Conservation (phyloP, 2,797 vertebrate species). For the Apogon hyalosoma region DNA sequence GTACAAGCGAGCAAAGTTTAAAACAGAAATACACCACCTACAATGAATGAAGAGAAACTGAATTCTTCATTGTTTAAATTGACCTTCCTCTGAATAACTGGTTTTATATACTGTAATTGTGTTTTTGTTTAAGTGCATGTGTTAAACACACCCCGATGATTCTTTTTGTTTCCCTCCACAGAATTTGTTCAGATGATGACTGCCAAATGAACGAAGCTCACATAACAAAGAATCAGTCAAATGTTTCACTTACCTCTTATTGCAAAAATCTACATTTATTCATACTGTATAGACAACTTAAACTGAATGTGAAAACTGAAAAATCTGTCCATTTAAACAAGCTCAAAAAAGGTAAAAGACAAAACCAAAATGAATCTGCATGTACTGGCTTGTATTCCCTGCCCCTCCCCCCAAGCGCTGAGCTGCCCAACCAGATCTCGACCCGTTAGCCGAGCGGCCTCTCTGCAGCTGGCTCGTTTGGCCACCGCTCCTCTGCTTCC, state of each 20-base stretch:
- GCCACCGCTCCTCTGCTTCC: slow-evolving; percentile 77
- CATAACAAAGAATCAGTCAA: slow-evolving; percentile 91
- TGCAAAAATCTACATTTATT: slow-evolving; percentile 99
- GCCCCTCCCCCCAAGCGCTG: slow-evolving; percentile 49
- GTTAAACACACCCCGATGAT: neutral
- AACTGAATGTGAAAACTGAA: slow-evolving; percentile 94
- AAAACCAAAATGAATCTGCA: slow-evolving; percentile 87
- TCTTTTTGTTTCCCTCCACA: slow-evolving; percentile 31
- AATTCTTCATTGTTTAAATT: too few relatives aligned
- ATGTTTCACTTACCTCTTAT: slow-evolving; percentile 99
- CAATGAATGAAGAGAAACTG: too few relatives aligned
- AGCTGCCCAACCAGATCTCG: slow-evolving; percentile 74
- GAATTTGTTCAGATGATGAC: slow-evolving; percentile 99
- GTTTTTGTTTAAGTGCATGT: neutral
- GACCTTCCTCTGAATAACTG: too few relatives aligned
- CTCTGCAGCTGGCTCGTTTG: slow-evolving; percentile 55
- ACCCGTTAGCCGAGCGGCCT: slow-evolving; percentile 81
- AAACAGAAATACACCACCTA: neutral
- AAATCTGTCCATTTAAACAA: slow-evolving; percentile 90
- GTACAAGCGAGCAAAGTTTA: slow-evolving; percentile 62
- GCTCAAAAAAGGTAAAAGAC: slow-evolving; percentile 71
- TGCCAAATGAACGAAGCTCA: slow-evolving; percentile 92
- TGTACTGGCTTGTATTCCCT: slow-evolving; percentile 94
- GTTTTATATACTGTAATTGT: too few relatives aligned
- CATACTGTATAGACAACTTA: slow-evolving; percentile 97